Evolutionary conservation across 2,113 vertebrate species (phyloP).

Genomic region (Anguilla rostrata): DNA sequence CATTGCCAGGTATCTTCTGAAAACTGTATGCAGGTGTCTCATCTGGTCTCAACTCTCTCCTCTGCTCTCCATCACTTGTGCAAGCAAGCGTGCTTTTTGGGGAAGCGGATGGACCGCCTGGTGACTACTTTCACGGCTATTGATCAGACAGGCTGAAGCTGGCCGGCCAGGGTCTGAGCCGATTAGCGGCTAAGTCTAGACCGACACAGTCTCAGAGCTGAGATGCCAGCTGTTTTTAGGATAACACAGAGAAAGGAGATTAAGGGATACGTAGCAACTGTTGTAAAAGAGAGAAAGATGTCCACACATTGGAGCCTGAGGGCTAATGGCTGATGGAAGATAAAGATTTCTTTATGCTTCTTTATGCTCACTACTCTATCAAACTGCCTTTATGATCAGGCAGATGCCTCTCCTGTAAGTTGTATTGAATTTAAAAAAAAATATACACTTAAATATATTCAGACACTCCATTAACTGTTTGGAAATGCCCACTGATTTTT

Average conservation of each 20-base stretch:
- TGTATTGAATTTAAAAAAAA: background rate
- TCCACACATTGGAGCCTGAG: background rate
- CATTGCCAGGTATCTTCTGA: background rate
- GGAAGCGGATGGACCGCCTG: background rate
- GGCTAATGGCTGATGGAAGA: background rate
- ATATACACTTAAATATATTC: background rate
- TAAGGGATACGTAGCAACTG: conserved; percentile 32
- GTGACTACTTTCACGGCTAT: background rate
- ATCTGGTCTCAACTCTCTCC: background rate
- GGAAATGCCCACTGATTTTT: background rate
- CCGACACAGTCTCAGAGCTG: conserved; percentile 7
- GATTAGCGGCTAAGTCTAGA: conserved; percentile 16
- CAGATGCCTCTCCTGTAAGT: background rate
- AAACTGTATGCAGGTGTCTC: background rate
- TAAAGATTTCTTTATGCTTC: background rate
- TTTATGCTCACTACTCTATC: background rate
- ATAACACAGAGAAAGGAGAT: conserved; percentile 16
- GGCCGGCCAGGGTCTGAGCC: background rate
- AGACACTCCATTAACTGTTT: background rate
- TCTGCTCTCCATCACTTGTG: background rate
- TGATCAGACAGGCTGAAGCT: conserved; percentile 17
- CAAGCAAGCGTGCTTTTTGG: background rate
- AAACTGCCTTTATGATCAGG: background rate
- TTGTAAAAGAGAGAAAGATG: background rate
- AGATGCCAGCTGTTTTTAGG: conserved; percentile 20